Evolutionary conservation across 1,140 invertebrate genomes (phyloP), one percentile per base, ranked within the genome.

Genomic region (Meloidogyne chitwoodi): DNA sequence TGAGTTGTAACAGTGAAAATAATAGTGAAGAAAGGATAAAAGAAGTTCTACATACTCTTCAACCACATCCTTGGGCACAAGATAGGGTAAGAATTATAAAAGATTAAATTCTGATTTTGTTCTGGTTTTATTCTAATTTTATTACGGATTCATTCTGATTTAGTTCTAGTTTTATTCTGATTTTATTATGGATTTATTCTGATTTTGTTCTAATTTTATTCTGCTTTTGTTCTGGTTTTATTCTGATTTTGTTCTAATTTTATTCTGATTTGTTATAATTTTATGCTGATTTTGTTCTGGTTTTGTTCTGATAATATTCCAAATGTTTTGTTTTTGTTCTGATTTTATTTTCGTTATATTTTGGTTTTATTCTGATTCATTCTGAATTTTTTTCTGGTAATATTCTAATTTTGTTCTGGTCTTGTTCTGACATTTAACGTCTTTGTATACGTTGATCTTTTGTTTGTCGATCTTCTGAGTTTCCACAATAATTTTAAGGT

Each of bases 61-160:
- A 77, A n/a, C 73, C 72, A 14, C 41, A 63, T 34, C 29, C 67
- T 16, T 77, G 74, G 78, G 67, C 48, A n/a, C n/a, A 56, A 8
- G 19, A 56, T n/a, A 56, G n/a, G 48, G 44, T 48, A 19, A 48
- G 44, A 16, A 48, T 48, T 48, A 19, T 19, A 48, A 38, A 31
- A 31, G 29, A 31, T 31, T 4, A 3, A 48, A 5, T 48, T 19
- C 12, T 2, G 12, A 48, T 48, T 48, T 19, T 48, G 2, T 48
- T n/a, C 41, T 44, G 41, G 12, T 44, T 44, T 3, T 3, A 31
- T 31, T 31, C 29, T 6, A 6, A 68, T 69, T 34, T 24, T 34
- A 80, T 38, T 27, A 19, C 5, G 16, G 14, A 0, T 65, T 14
- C 12, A 65, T 27, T 65, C 29, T 65, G 63, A 0, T 65, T 61